Evolutionary conservation across 2,888 invertebrate genomes (phyloP).

Genomic region (Apotomis turbidana): DNA sequence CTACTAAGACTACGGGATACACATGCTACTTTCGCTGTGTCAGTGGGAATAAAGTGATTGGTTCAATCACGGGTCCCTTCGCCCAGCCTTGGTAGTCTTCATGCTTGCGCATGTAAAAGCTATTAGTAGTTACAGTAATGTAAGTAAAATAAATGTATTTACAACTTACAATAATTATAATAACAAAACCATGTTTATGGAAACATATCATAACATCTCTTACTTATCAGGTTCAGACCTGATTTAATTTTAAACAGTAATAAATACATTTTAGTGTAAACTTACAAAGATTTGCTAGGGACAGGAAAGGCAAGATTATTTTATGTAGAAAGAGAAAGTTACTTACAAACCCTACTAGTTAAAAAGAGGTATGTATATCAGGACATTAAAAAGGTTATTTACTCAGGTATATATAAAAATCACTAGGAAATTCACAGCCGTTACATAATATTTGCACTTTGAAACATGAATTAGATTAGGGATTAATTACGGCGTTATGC

Average conservation of each 20-base stretch:
- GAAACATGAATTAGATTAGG: conserved; percentile 27
- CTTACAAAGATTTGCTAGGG: not conserved
- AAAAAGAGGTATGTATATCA: conserved; percentile 29
- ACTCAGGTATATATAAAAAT: conserved; percentile 52
- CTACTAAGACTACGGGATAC: no score
- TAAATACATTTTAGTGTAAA: not conserved
- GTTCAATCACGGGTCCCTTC: no score
- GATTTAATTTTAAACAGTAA: not conserved
- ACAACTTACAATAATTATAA: no score
- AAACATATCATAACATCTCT: not conserved
- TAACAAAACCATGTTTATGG: not conserved
- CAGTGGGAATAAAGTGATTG: no score
- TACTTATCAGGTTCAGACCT: not conserved
- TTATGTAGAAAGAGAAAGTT: conserved; percentile 24
- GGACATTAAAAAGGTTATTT: conserved; percentile 29
- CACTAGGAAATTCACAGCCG: conserved; percentile 70
- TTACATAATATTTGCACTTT: conserved; percentile 62
- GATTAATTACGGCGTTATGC: conserved; percentile 24
- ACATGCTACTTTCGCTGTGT: no score
- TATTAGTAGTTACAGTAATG: no score
- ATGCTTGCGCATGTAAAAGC: no score
- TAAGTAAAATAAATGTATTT: no score
- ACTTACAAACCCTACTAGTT: conserved; percentile 14
- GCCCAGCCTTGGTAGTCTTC: no score
- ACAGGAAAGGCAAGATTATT: not conserved